Evolutionary conservation across 2,113 vertebrate species (phyloP), one percentile per base, ranked within the genome.

Genomic region (Addax nasomaculatus): DNA sequence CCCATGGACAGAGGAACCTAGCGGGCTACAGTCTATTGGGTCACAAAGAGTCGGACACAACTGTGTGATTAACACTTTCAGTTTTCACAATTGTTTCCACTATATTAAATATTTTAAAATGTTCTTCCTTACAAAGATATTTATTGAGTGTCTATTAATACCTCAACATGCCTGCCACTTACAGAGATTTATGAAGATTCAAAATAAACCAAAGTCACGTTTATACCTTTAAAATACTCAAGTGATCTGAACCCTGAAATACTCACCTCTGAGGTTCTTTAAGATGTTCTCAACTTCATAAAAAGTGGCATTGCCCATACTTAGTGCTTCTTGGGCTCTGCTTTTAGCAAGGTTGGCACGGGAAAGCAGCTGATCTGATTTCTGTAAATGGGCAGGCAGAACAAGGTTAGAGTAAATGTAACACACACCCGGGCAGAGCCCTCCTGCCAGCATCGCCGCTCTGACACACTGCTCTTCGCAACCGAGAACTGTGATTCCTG

Each of bases 181-280:
- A 55, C 47, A 89, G 84, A 87, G 67, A 58, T 15, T 33, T 3
- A 55, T 10, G 43, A 85, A 7, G 58, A 88, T 43, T 97, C 67
- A 80, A 64, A 88, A 45, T 51, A 95, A 80, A 49, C 70, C 19
- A 84, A 90, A 94, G 39, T 81, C 60, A 17, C 21, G 2, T 27
- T 70, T 92, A 13, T 45, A 67, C 14, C 62, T 89, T 96, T 76
- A 80, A 96, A 94, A 62, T n/a, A 58, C 5, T 85, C 47, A n/a
- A 64, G 49, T 79, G 79, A 53, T 55, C 73, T 17, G n/a, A 64
- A 9, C 51, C 29, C 16, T 1, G 60, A 81, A 47, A 55, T 57
- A 96, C 49, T 91, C 97, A 99, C 99, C 99, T 98, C 93, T 98
- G 58, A 99, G 99, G 43, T 98, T 99, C 79, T 98, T 98, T n/a